Conservation (phyloP, 2,888 invertebrate species). For the Chrysodeixis includens region DNA sequence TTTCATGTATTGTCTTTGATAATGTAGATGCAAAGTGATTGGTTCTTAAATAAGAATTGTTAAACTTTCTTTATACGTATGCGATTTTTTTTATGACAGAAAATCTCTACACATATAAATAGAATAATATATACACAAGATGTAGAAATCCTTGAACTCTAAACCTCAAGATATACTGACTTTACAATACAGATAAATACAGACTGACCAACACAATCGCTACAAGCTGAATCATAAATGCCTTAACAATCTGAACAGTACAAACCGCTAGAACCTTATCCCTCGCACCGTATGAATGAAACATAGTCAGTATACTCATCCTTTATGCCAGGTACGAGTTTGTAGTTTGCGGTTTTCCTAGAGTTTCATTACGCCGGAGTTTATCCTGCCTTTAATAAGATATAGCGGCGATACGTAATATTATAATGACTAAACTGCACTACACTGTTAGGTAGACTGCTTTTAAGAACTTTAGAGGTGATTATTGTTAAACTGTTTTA, state of each 20-base stretch:
- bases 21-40: too few relatives aligned
- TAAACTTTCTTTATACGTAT: too few relatives aligned
- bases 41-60: too few relatives aligned
- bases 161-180: too few relatives aligned
- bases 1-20: too few relatives aligned
- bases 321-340: slow-evolving; percentile 60
- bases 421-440: slow-evolving; percentile 45
- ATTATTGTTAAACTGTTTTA: neutral
- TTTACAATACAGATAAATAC: too few relatives aligned
- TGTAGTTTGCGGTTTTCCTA: slow-evolving; percentile 56
- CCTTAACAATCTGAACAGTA: neutral
- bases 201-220: too few relatives aligned
- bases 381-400: slow-evolving; percentile 52
- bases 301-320: slow-evolving; percentile 56
- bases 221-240: neutral
- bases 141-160: too few relatives aligned
- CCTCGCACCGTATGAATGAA: slow-evolving; percentile 43
- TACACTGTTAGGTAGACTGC: neutral
- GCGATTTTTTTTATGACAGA: too few relatives aligned
- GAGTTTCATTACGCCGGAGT: slow-evolving; percentile 57
- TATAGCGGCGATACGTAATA: slow-evolving; percentile 44
- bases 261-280: slow-evolving; percentile 10
- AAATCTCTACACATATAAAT: too few relatives aligned
- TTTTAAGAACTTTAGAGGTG: neutral
- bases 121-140: too few relatives aligned